Base-by-base conservation (phyloP, 92 coral and sea anemone species). In the Zoanthus gigantus region DNA sequence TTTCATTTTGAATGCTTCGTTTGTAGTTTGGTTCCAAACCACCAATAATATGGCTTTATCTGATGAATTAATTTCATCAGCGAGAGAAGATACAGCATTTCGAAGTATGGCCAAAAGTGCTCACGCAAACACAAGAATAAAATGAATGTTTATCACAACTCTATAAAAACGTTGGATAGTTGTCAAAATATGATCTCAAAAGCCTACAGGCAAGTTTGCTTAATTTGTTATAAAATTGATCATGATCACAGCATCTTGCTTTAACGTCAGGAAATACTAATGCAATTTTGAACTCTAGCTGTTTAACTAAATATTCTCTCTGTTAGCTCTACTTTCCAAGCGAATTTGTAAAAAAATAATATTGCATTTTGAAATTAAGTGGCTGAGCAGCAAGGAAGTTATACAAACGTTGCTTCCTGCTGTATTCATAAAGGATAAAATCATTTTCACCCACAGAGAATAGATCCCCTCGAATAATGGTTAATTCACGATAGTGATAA, bases 381-480 rank as follows among this genome's bases (percentile, higher is more conserved):
- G 74, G 9, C 17, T 77, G 68, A 28, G 18, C 65, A 77, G 12
- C 53, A 77, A 28, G 37, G 67, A 54, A 11, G 82, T 47, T 12
- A 12, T 31, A 15, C 67, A 77, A 77, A 28, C 65, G 28, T 56
- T 56, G 0, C 44, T 77, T 77, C 67, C 67, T 28, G 67, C 53
- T 37, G 67, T 13, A 57, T 32, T 53, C 12, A 77, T 30, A 56
- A 52, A 29, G 74, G 53, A 77, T 15, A 16, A 17, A 53, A 13
- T 30, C 82, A 77, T 77, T 77, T 77, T 9, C 82, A 77, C 82
- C 82, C 32, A 14, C 82, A 9, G 45, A 52, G 82, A 56, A 5
- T 6, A 77, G 47, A 53, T 77, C 68, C 82, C 37, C 47, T 56
- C 9, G 28, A 53, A 54, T 54, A 30, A 77, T 77, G 67, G 23